These are phyloP conservation scores for Gymnobelideus leadbeateri DNA, from an alignment of 2,113 vertebrate genomes.

Conservation along the genomic window DNA sequence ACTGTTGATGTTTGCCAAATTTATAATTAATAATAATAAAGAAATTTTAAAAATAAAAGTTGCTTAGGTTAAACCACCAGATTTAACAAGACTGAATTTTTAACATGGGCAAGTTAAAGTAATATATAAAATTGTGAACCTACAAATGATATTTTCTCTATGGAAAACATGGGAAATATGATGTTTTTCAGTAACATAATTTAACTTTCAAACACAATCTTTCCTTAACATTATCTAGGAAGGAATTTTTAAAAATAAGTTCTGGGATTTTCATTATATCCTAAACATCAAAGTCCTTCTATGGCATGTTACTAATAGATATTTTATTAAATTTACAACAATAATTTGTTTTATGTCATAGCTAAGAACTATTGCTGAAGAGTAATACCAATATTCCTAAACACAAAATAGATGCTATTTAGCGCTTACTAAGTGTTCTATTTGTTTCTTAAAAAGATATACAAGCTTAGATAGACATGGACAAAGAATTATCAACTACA, in stretches of 20 bases:
- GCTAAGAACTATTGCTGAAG: not conserved
- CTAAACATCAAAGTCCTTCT: conserved; percentile 23
- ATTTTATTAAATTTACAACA: not conserved
- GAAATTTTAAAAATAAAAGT: not conserved
- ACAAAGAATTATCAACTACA: not conserved
- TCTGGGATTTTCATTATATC: conserved; percentile 54
- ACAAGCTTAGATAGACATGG: not conserved
- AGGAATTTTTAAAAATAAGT: not conserved
- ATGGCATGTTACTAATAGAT: not conserved
- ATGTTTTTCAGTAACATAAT: conserved; percentile 34
- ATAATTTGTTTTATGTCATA: not conserved
- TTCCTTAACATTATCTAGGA: not conserved
- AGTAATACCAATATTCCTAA: not conserved
- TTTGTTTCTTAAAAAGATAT: not conserved
- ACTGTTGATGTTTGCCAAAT: not conserved
- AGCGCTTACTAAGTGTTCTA: not conserved
- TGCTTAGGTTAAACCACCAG: not conserved
- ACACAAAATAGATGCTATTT: not conserved
- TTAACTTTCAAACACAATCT: conserved; percentile 12
- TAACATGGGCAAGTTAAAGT: not conserved
- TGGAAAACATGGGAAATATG: conserved; percentile 48
- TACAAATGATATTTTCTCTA: not conserved
- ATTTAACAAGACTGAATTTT: not conserved
- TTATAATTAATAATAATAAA: not conserved
- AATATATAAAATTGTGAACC: not conserved